A percentile compares a stretch with the other conserved stretches of the same genome.
Conservation (phyloP, 2,888 invertebrate species). For the Ochropleura leucogaster region DNA sequence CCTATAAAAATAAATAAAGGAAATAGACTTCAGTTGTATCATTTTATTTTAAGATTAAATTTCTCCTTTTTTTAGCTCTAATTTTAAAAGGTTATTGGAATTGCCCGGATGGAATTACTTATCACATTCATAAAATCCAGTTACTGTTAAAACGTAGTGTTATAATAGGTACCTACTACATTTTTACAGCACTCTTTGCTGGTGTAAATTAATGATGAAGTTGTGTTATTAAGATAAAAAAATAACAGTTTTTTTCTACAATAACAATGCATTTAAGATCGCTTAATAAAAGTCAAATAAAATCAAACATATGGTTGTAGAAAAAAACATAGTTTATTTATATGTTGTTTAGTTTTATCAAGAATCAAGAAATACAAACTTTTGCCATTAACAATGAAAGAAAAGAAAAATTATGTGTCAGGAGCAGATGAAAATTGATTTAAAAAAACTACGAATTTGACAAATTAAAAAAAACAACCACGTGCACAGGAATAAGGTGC, state of each 20-base stretch:
- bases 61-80: not conserved
- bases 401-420: not conserved
- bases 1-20: too few species aligned
- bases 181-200: not conserved
- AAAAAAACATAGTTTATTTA: not conserved
- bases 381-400: not conserved
- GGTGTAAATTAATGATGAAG: not conserved
- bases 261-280: not conserved
- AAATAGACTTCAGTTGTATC: too few species aligned
- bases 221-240: not conserved
- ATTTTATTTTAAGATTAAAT: not conserved
- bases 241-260: not conserved
- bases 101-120: not conserved
- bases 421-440: not conserved
- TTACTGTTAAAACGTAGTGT: not conserved
- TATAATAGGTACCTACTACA: not conserved
- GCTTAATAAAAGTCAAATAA: too few species aligned
- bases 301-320: not conserved
- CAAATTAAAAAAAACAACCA: not conserved
- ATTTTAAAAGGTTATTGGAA: not conserved
- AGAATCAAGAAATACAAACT: slow-evolving; percentile 13
- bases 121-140: not conserved
- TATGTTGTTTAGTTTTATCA: not conserved
- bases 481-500: slow-evolving; percentile 1
- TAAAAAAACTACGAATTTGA: too few species aligned